phyloP scores from a whole-genome alignment of 1,140 invertebrate genomes.

The Pseudomyrmex pallidus region DNA sequence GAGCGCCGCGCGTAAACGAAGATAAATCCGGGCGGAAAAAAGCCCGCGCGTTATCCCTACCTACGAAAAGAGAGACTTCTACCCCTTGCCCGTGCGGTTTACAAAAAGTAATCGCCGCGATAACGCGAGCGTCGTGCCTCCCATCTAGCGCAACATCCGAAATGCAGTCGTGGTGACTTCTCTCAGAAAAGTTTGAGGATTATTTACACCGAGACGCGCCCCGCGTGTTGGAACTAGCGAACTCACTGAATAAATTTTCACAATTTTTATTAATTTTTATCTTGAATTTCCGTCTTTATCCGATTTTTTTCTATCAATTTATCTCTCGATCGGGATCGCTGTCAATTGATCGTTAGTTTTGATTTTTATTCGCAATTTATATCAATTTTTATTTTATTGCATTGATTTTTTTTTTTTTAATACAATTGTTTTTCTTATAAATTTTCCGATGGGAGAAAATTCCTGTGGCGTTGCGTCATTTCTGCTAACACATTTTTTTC shows the following conservation, averaged over 20 bases:
- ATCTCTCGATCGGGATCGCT: neutral
- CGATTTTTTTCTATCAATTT: constrained; percentile 9
- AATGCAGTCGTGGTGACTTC: constrained; percentile 61
- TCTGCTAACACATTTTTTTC: neutral
- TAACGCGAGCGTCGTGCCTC: constrained; percentile 1
- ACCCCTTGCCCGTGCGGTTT: constrained; percentile 35
- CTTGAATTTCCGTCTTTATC: neutral
- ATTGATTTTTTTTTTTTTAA: neutral
- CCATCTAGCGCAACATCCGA: constrained; percentile 2
- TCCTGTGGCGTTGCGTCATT: neutral
- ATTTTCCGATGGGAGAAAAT: too few relatives aligned
- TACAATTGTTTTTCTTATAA: too few relatives aligned
- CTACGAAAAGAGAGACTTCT: constrained; percentile 34
- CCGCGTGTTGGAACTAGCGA: constrained; percentile 66
- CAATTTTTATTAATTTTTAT: constrained; percentile 59
- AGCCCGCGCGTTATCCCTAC: constrained; percentile 50
- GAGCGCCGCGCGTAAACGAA: constrained; percentile 59
- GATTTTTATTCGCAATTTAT: neutral
- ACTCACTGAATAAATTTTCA: constrained; percentile 76
- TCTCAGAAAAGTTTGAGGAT: constrained; percentile 76
- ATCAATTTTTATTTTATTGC: neutral
- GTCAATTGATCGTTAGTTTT: neutral
- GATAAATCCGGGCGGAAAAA: constrained; percentile 72
- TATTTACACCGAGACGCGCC: constrained; percentile 74
- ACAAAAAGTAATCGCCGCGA: constrained; percentile 61